phyloP scores from a whole-genome alignment of 2,888 invertebrate species.

The Cryptus viduatorius region DNA sequence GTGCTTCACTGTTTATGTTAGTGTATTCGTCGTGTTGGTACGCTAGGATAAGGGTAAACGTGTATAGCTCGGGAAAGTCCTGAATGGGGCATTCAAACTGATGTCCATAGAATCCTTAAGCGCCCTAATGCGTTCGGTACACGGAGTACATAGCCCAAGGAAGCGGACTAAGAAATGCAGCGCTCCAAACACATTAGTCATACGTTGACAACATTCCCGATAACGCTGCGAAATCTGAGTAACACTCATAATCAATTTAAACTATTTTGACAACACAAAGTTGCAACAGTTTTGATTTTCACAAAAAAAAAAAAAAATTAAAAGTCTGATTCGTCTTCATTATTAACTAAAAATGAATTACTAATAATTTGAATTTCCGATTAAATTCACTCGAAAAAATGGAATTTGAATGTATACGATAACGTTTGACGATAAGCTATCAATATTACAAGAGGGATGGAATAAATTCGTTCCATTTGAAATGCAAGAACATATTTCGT shows the following conservation, averaged over 20 bases:
- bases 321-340: no score
- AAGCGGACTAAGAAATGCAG: background rate
- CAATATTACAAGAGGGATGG: slow-evolving; percentile 5
- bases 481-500: slow-evolving; percentile 22
- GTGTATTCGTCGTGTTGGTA: slow-evolving; percentile 2
- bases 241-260: background rate
- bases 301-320: background rate
- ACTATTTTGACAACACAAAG: background rate
- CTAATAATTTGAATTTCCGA: no score
- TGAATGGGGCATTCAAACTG: slow-evolving; percentile 54
- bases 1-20: background rate
- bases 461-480: slow-evolving; percentile 22
- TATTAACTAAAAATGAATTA: no score
- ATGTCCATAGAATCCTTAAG: slow-evolving; percentile 33
- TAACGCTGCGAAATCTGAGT: background rate
- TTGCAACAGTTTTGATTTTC: background rate
- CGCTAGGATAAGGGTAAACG: background rate
- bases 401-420: no score
- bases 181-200: slow-evolving; percentile 22
- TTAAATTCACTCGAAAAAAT: no score
- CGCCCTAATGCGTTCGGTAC: slow-evolving; percentile 47
- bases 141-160: slow-evolving; percentile 22
- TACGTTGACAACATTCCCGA: slow-evolving; percentile 2
- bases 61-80: slow-evolving; percentile 33
- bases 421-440: background rate